phyloP scores from a whole-genome alignment of 1,140 invertebrate species.

The Pseudobourletiella spinata region DNA sequence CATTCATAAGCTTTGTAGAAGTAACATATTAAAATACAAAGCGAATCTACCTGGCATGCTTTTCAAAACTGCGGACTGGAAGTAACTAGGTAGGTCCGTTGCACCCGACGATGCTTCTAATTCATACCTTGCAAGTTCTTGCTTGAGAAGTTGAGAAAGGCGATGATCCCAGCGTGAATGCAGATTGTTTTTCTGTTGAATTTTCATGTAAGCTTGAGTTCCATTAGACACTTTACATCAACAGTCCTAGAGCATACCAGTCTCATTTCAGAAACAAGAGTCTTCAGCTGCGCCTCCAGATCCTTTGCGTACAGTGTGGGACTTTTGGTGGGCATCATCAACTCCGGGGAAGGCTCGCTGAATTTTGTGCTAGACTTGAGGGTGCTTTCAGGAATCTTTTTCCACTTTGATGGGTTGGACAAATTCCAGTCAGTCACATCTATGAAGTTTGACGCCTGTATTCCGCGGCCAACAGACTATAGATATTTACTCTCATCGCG shows the following conservation, averaged over 20 bases:
- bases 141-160: conserved; percentile 41
- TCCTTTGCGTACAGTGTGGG: conserved; percentile 14
- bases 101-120: conserved; percentile 40
- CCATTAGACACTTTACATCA: no score
- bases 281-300: conserved; percentile 41
- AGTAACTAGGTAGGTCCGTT: conserved; percentile 40
- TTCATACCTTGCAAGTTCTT: conserved; percentile 43
- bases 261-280: conserved; percentile 40
- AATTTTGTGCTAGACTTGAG: background rate
- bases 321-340: background rate
- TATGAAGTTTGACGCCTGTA: background rate
- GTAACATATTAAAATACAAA: no score
- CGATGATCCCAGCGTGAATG: conserved; percentile 43
- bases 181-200: conserved; percentile 41
- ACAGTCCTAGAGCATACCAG: no score
- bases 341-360: background rate
- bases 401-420: conserved; percentile 41
- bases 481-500: no score
- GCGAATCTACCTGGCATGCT: background rate
- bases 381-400: conserved; percentile 36
- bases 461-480: no score
- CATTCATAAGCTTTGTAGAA: no score
- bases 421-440: conserved; percentile 42
- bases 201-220: no score
- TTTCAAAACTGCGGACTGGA: conserved; percentile 42